These are phyloP conservation scores for Erithacus rubecula DNA, from an alignment of 2,797 vertebrate species.

Conservation along the genomic window DNA sequence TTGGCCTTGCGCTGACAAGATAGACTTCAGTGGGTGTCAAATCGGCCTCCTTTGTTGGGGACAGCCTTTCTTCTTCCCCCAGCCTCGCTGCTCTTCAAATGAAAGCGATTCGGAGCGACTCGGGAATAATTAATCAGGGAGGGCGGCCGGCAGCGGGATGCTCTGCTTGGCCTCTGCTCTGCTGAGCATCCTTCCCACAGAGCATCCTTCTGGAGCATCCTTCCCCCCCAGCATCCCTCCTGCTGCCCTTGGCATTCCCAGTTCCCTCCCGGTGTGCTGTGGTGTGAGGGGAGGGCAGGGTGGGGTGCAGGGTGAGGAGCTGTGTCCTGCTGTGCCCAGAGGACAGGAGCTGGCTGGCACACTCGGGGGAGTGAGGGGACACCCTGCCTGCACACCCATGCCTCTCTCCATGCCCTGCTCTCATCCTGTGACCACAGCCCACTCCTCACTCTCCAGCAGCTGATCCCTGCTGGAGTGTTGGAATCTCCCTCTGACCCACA, in stretches of 20 bases:
- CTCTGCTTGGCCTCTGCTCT: not conserved
- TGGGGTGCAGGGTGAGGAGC: not conserved
- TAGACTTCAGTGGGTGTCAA: constrained; percentile 77
- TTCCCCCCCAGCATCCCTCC: not conserved
- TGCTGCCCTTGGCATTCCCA: accelerated
- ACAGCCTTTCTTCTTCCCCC: constrained; percentile 49
- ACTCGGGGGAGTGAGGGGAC: not conserved
- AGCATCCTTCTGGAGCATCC: not conserved
- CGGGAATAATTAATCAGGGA: constrained; percentile 36
- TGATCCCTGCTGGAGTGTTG: accelerated
- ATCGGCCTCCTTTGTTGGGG: constrained; percentile 66
- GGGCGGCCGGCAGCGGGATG: not conserved
- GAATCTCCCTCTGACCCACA: not conserved
- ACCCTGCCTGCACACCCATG: accelerated
- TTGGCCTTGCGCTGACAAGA: constrained; percentile 85
- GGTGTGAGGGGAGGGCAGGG: accelerated
- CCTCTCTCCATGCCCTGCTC: not conserved
- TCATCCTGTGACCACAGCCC: not conserved
- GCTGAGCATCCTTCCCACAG: not conserved
- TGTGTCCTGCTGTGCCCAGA: not conserved
- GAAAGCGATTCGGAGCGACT: constrained; percentile 31
- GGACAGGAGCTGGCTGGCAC: not conserved
- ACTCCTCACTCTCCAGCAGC: accelerated
- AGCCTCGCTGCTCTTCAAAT: not conserved
- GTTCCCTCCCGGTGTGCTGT: accelerated